Evolutionary conservation across 2,888 invertebrate species (phyloP).

Genomic region (Patella ulyssiponensis): DNA sequence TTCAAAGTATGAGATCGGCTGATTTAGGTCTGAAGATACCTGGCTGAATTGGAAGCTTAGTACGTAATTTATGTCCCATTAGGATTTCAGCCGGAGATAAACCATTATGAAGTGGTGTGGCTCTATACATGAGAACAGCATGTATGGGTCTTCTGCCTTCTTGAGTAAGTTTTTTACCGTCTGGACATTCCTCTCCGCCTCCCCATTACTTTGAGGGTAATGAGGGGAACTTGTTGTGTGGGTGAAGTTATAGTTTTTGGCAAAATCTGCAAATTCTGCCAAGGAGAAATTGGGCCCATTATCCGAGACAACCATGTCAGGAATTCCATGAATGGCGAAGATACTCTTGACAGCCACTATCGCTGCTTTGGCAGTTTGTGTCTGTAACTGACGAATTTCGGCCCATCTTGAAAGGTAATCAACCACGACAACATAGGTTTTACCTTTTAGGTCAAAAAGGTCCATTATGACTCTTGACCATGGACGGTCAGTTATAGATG

Average conservation of each 20-base stretch:
- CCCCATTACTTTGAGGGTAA: too few relatives aligned
- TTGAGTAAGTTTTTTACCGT: too few relatives aligned
- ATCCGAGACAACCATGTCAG: too few relatives aligned
- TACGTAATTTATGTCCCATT: constrained; percentile 22
- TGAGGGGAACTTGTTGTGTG: too few relatives aligned
- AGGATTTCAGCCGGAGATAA: constrained; percentile 18
- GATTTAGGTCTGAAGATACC: background rate
- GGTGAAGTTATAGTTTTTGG: too few relatives aligned
- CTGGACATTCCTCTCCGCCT: too few relatives aligned
- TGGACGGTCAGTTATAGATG: background rate
- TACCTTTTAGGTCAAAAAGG: background rate
- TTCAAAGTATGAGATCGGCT: constrained; percentile 20
- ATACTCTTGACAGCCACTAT: too few relatives aligned
- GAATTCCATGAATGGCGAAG: too few relatives aligned
- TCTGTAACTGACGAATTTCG: background rate
- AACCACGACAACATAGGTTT: background rate
- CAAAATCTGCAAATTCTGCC: too few relatives aligned
- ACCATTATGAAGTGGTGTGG: too few relatives aligned
- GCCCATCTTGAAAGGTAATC: constrained; percentile 24
- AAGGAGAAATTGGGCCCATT: too few relatives aligned
- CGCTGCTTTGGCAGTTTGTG: background rate
- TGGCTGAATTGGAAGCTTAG: background rate
- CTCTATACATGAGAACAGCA: constrained; percentile 17
- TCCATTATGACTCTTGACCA: constrained; percentile 12
- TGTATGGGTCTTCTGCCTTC: constrained; percentile 16